Base-by-base conservation (phyloP, 1,140 invertebrate species). In the Drosophila athabasca region DNA sequence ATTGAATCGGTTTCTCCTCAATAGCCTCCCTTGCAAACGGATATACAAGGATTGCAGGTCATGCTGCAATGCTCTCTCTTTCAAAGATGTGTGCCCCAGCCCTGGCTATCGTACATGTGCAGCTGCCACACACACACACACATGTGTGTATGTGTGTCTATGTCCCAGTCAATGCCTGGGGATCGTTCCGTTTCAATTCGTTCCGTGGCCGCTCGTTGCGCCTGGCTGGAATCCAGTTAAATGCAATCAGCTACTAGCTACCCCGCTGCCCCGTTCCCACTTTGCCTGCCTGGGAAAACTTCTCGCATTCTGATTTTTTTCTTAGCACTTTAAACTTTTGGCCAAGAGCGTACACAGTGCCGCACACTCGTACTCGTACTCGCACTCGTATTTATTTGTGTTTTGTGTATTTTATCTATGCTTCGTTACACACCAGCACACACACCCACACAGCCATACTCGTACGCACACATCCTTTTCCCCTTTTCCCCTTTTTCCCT, bases 341-440 rank as follows among this genome's bases (percentile, higher is more conserved):
- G 77, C 73, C 54, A 54, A 48, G 61, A 80, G 60, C 77, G 55
- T 72, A 72, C 62, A 80, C 31, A 39, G 24, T 26, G 4, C 24
- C 24, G 4, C 17, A 19, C 31, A 35, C 31, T 29, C 26, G 26
- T 29, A 29, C 26, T 29, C n/a, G 31, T 35, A 11, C 8, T 9
- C 31, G 31, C 1, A 35, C 31, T 39, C 35, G 35, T 80, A 62
- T 84, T 87, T 85, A 87, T 87, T 79, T 81, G 82, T 74, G 66
- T 83, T 81, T 87, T 85, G 81, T 87, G 87, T 87, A 87, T 87
- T 87, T 87, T 87, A 87, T 87, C 69, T 82, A 72, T 81, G 82
- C 82, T 87, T 87, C 82, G 82, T 87, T 87, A 87, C 82, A 87
- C 82, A 76, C 65, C 65, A 71, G 73, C 68, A 70, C 60, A 72